phyloP scores from a whole-genome alignment of 2,113 vertebrate genomes.

The Alexandromys fortis region DNA sequence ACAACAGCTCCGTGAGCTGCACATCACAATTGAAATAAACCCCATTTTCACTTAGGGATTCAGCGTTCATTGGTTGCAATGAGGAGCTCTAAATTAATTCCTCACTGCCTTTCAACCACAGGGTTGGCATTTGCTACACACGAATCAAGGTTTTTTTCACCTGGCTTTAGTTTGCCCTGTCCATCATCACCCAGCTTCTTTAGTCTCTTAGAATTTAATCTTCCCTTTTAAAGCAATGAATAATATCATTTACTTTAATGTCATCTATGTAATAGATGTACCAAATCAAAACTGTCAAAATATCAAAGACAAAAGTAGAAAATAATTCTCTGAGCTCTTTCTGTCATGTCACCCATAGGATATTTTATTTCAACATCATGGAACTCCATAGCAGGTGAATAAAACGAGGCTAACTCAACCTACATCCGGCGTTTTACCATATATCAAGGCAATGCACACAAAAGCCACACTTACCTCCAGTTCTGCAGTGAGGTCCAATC shows the following conservation, averaged over 20 bases:
- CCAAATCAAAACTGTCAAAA: slow-evolving; percentile 6
- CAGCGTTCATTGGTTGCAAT: background rate
- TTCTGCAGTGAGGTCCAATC: background rate
- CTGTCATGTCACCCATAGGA: background rate
- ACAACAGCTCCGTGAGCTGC: background rate
- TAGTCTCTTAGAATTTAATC: background rate
- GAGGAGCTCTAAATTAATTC: background rate
- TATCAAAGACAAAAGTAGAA: background rate
- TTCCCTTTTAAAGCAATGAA: background rate
- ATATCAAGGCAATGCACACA: background rate
- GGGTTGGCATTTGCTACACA: background rate
- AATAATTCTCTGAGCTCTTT: background rate
- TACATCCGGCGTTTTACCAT: background rate
- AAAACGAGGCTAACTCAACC: slow-evolving; percentile 31
- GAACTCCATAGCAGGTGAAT: background rate
- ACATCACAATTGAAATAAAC: background rate
- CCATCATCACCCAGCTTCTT: background rate
- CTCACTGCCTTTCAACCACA: background rate
- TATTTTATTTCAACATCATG: background rate
- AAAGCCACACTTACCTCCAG: background rate
- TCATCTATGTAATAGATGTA: background rate
- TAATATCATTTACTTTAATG: background rate
- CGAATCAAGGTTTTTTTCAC: background rate
- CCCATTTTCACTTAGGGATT: background rate
- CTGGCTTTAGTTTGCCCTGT: background rate